Evolutionary conservation across 2,888 invertebrate species (phyloP).

Genomic region (Arrhopalites spinosus): DNA sequence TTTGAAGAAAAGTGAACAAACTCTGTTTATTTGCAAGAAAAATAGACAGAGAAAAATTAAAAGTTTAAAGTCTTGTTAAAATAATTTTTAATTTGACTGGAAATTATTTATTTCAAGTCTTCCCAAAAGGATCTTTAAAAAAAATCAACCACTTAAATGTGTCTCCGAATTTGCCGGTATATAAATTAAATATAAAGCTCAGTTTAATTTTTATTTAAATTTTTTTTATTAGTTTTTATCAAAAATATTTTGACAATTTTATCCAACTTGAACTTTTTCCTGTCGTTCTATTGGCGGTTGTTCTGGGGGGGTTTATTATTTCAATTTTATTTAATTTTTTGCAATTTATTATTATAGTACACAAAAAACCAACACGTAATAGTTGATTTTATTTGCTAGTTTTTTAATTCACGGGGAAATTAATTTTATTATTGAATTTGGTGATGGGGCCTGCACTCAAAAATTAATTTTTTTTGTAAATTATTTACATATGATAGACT

Average conservation of each 20-base stretch:
- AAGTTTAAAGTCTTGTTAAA: too few relatives aligned
- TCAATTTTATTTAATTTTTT: neutral
- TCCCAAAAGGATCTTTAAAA: neutral
- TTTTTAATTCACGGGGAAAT: too few relatives aligned
- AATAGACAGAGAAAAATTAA: too few relatives aligned
- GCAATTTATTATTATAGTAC: neutral
- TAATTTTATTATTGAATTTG: neutral
- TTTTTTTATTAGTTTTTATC: neutral
- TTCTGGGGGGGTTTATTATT: neutral
- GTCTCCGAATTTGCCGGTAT: neutral
- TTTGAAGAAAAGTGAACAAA: too few relatives aligned
- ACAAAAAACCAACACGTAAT: too few relatives aligned
- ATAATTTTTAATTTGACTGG: too few relatives aligned
- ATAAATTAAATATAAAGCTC: neutral
- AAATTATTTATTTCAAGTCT: too few relatives aligned
- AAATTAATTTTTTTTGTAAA: too few relatives aligned
- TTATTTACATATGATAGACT: too few relatives aligned
- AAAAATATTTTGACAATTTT: neutral
- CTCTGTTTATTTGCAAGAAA: too few relatives aligned
- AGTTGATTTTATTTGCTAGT: too few relatives aligned
- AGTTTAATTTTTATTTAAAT: neutral
- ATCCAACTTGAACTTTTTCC: neutral
- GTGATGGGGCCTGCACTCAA: slow-evolving; percentile 6
- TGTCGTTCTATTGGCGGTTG: slow-evolving; percentile 11
- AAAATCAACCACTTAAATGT: neutral